phyloP scores from a whole-genome alignment of 2,797 vertebrate genomes.

The Iguana delicatissima region DNA sequence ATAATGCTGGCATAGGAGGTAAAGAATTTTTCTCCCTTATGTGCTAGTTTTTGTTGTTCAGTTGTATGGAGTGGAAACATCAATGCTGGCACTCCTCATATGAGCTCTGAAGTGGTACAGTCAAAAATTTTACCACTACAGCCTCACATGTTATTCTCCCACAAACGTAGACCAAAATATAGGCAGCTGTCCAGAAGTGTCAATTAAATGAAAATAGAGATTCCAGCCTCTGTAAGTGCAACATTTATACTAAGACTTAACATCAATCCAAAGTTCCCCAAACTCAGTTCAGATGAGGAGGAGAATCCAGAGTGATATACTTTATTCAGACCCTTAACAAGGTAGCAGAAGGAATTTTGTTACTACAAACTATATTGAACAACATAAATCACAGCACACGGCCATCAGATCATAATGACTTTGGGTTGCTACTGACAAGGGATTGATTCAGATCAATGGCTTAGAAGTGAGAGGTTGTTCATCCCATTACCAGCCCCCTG shows the following conservation, averaged over 20 bases:
- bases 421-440: conserved; percentile 36
- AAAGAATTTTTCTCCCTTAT: too few species aligned
- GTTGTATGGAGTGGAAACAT: background rate
- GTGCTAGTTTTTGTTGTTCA: too few species aligned
- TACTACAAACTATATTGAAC: conserved; percentile 35
- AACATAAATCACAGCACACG: conserved; percentile 42
- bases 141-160: background rate
- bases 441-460: conserved; percentile 41
- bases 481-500: conserved; percentile 25
- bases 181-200: background rate
- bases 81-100: background rate
- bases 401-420: conserved; percentile 45
- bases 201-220: background rate
- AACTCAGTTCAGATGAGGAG: conserved; percentile 16
- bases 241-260: background rate
- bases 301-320: conserved; percentile 19
- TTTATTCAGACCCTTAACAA: conserved; percentile 42
- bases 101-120: background rate
- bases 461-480: conserved; percentile 44
- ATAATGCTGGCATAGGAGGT: too few species aligned
- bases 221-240: background rate
- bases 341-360: conserved; percentile 30
- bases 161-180: background rate
- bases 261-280: background rate
- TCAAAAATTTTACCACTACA: background rate